Base-by-base conservation (phyloP, 1,140 invertebrate species). In the Charaxes varanes region DNA sequence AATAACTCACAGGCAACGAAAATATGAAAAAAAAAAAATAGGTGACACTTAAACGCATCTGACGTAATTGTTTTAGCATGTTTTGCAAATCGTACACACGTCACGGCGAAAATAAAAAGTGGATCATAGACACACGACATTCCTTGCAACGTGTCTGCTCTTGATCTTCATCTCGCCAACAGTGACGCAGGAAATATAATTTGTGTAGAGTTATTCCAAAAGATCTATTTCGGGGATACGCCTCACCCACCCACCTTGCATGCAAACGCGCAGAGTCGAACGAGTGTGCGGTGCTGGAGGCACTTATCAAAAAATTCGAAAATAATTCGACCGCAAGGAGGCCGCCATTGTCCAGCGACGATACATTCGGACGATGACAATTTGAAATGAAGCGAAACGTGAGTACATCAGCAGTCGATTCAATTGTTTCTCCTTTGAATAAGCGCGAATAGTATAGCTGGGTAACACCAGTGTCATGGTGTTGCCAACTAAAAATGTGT, bases 161-260 rank as follows among this genome's bases (percentile, higher is more conserved):
- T 72, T 77, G 74, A 80, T 80, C 72, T 74, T 76, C 61, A 53
- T 57, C 60, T 56, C 59, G 68, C 64, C 69, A 69, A 61, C 51
- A 46, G 58, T 81, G 77, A 81, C 77, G 77, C 65, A 69, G 57
- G 53, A 41, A 67, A 67, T 69, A 74, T 77, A 76, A 77, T 74
- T 72, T 71, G 64, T 77, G 60, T 67, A 57, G 65, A 62, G 71
- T 78, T 81, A 78, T 81, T 81, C 73, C 69, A 67, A 81, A 80
- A 77, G 68, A 67, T 81, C 77, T 81, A 78, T 81, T 81, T 77
- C 60, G 48, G 73, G 68, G 54, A 43, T 57, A 38, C 70, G 62
- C 53, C 62, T 66, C 68, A 63, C 51, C 57, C 76, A 67, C 76
- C 65, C 62, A 72, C 65, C 58, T 53, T 47, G 40, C 53, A 52